Evolutionary conservation across 2,113 vertebrate species (phyloP), one percentile per base, ranked within the genome.

Genomic region (Budorcas taxicolor): DNA sequence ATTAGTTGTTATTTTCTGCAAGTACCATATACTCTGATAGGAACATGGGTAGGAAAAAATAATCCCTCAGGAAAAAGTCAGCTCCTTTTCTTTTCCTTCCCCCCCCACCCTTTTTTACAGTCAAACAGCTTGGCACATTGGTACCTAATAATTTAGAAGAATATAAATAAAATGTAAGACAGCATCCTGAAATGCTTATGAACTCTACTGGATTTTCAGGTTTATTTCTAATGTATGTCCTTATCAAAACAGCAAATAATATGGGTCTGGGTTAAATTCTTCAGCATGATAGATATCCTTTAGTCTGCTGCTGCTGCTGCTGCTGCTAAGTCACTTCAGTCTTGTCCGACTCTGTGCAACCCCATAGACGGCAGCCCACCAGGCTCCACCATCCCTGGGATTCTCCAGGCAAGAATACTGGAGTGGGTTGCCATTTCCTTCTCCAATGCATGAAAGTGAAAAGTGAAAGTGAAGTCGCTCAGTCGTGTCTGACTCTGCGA

Each of bases 1-100:
- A 98, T 98, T 98, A 98, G 97, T 98, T 97, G 97, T 97, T 98
- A 97, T 98, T 97, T 97, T 98, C 97, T 97, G 93, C 80, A 94
- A 96, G 97, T 92, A 90, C 86, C 84, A 71, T 90, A 96, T 78
- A 95, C 58, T 97, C 94, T 97, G 90, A 96, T 97, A 96, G 83
- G 94, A 97, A 89, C 95, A 97, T 71, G 94, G 81, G 55, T 97
- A 90, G 55, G 60, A 50, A 47, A 87, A 95, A 98, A 96, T 92
- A 90, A 82, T 87, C 87, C 89, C 89, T 91, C 96, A 85, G 96
- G 85, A 97, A 94, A 91, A 62, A 97, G n/a, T 52, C 91, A 87
- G 91, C 21, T 52, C 12, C 23, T 53, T 74, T n/a, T 53, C 7
- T 40, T 67, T 43, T 14, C 9, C 16, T 85, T 14, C 43, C 45